Evolutionary conservation across 1,140 invertebrate genomes (phyloP), one percentile per base, ranked within the genome.

Genomic region (Drosophila kanapiae): DNA sequence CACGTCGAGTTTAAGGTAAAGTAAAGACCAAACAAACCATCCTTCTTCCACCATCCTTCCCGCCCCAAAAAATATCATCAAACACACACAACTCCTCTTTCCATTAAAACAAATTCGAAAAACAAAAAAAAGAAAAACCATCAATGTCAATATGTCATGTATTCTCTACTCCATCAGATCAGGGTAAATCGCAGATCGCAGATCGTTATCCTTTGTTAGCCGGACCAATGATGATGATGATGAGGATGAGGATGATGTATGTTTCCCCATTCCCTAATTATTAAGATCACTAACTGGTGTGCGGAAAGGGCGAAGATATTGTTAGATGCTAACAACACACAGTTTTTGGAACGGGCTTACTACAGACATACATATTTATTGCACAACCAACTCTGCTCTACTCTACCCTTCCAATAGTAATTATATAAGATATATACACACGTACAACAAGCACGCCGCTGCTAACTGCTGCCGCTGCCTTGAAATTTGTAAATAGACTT

Each of bases 1-100:
- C 88, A 93, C 72, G 79, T 94, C 57, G 80, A 93, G 70, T 93
- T 94, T 75, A 95, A 95, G 94, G 94, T 95, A 92, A 83, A 43
- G 63, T 87, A 82, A 60, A 60, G 13, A 9, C 23, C 67, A 48
- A 14, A 6, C 71, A 53, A 27, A 42, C 6, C 27, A 40, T 40
- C 38, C 54, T 11, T 5, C 51, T 14, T 33, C 51, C 51, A n/a
- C 4, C 31, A 35, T 23, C 33, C 33, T n/a, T 18, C 11, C 16
- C 42, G 33, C 23, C 10, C 31, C 31, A 4, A 3, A 47, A 18
- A 53, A 43, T 16, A 54, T 35, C 29, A 69, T 45, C 63, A 62
- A n/a, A 37, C 33, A 16, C 23, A 23, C 23, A 23, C 23, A 23
- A 23, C 23, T 2, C 1, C 23, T 23, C 29, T 14, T 23, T 11